phyloP scores from a whole-genome alignment of 2,888 invertebrate species.

The Tortrix viridana region DNA sequence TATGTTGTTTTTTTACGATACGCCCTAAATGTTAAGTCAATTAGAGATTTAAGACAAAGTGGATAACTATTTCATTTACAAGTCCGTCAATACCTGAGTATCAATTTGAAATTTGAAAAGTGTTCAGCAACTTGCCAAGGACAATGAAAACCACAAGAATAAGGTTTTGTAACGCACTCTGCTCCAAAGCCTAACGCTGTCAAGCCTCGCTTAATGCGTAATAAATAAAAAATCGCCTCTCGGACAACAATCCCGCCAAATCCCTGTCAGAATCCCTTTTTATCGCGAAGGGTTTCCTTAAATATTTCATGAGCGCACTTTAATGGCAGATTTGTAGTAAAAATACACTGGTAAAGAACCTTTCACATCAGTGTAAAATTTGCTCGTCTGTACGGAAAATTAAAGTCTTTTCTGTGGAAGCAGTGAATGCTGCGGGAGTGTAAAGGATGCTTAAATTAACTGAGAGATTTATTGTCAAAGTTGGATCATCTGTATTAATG shows the following conservation, averaged over 20 bases:
- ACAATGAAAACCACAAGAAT: not conserved
- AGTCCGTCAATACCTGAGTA: too few relatives aligned
- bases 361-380: not conserved
- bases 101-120: too few relatives aligned
- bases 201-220: slow-evolving; percentile 24
- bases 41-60: too few relatives aligned
- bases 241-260: slow-evolving; percentile 30
- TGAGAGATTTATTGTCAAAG: slow-evolving; percentile 31
- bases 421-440: not conserved
- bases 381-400: not conserved
- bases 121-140: not conserved
- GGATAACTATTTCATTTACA: too few relatives aligned
- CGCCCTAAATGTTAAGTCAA: too few relatives aligned
- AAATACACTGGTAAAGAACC: slow-evolving; percentile 27
- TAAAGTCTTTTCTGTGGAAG: not conserved
- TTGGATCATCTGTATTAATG: slow-evolving; percentile 11
- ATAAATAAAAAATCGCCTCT: slow-evolving; percentile 35
- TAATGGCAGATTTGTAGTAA: slow-evolving; percentile 34
- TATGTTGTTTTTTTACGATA: too few relatives aligned
- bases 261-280: slow-evolving; percentile 34
- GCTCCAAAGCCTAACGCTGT: slow-evolving; percentile 7
- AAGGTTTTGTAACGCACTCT: not conserved
- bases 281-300: slow-evolving; percentile 28
- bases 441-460: slow-evolving; percentile 1
- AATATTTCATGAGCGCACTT: slow-evolving; percentile 37